A percentile compares a stretch with the other conserved stretches of the same genome.
Conservation (phyloP, 2,888 invertebrate genomes). For the Cataglyphis rosenhaueri region DNA sequence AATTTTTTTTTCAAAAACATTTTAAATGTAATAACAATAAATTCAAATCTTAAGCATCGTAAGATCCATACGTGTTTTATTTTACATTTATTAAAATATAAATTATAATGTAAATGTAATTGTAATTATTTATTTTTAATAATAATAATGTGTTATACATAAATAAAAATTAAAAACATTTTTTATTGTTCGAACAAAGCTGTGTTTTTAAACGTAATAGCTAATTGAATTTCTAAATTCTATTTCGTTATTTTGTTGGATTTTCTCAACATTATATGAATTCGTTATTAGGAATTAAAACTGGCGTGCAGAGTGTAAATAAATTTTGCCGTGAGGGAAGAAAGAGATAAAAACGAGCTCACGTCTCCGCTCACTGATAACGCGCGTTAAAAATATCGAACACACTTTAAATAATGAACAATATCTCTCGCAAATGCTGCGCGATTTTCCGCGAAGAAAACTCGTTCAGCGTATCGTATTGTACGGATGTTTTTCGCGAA, state of each 20-base stretch:
- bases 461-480: slow-evolving; percentile 43
- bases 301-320: slow-evolving; percentile 45
- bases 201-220: slow-evolving; percentile 1
- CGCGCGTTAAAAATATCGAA: slow-evolving; percentile 52
- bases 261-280: slow-evolving; percentile 36
- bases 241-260: slow-evolving; percentile 16
- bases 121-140: neutral
- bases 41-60: neutral
- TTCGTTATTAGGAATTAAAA: slow-evolving; percentile 45
- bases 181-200: neutral
- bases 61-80: neutral
- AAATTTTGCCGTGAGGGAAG: slow-evolving; percentile 48
- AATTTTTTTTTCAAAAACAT: neutral
- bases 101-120: neutral
- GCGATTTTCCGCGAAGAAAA: slow-evolving; percentile 51
- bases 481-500: slow-evolving; percentile 64
- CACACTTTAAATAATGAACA: slow-evolving; percentile 52
- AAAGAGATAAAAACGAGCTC: slow-evolving; percentile 34
- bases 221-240: slow-evolving; percentile 41
- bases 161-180: neutral
- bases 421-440: slow-evolving; percentile 41
- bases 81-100: neutral
- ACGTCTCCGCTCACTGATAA: slow-evolving; percentile 44
- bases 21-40: neutral
- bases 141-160: slow-evolving; percentile 29